Evolutionary conservation across 2,888 invertebrate genomes (phyloP).

Genomic region (Tubulanus polymorphus): DNA sequence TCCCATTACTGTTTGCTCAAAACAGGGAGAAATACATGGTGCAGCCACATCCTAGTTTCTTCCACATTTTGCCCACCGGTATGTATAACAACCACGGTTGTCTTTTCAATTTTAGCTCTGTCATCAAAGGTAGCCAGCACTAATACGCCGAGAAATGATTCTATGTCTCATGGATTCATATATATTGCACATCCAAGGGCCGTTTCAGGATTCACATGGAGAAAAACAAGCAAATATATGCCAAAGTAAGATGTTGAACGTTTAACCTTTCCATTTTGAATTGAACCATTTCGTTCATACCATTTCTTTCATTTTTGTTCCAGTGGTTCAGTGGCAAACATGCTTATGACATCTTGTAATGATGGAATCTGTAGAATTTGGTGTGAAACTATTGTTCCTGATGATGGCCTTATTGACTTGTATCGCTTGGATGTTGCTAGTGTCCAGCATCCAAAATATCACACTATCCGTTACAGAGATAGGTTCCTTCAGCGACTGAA

Average conservation of each 20-base stretch:
- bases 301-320: neutral
- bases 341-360: conserved; percentile 94
- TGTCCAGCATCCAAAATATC: conserved; percentile 60
- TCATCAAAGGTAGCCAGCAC: conserved; percentile 36
- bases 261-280: no score
- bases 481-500: conserved; percentile 93
- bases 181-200: conserved; percentile 81
- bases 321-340: conserved; percentile 94
- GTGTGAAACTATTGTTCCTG: conserved; percentile 95
- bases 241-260: conserved; percentile 69
- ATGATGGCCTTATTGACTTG: conserved; percentile 69
- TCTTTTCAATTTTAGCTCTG: conserved; percentile 22
- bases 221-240: conserved; percentile 99
- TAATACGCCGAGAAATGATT: conserved; percentile 56
- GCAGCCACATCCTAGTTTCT: no score
- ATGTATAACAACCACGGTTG: no score
- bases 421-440: conserved; percentile 61
- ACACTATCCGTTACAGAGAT: conserved; percentile 91
- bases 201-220: conserved; percentile 95
- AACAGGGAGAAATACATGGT: no score
- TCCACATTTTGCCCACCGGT: no score
- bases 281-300: no score
- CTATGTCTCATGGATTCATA: conserved; percentile 75
- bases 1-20: no score
- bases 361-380: conserved; percentile 99